These are phyloP conservation scores for Oreochromis mossambicus DNA, from an alignment of 2,797 vertebrate genomes.

Conservation along the genomic window DNA sequence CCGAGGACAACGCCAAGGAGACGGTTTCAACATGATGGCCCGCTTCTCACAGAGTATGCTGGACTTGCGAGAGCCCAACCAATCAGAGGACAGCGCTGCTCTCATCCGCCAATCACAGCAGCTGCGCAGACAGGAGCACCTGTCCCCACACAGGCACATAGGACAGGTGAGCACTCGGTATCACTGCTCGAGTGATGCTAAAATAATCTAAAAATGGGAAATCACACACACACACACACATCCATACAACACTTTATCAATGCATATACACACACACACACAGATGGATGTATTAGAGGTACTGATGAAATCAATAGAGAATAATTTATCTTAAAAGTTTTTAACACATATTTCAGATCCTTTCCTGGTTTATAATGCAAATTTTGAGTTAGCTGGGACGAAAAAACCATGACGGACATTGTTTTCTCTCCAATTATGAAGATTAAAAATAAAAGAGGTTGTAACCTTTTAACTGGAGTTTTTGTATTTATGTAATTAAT, in stretches of 20 bases:
- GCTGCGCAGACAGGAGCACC: slow-evolving; percentile 52
- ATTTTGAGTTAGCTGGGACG: background rate
- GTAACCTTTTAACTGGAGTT: too few species aligned
- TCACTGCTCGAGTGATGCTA: background rate
- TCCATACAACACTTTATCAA: background rate
- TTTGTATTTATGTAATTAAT: background rate
- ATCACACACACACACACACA: background rate
- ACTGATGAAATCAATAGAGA: background rate
- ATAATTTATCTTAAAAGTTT: background rate
- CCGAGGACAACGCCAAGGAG: slow-evolving; percentile 52
- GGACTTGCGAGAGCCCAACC: slow-evolving; percentile 66
- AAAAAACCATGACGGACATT: background rate
- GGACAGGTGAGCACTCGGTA: slow-evolving; percentile 63
- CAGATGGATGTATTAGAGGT: background rate
- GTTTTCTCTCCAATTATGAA: too few species aligned
- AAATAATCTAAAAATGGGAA: background rate
- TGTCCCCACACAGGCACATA: slow-evolving; percentile 55
- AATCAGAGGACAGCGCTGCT: slow-evolving; percentile 42
- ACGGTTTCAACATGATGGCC: slow-evolving; percentile 81
- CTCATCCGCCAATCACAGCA: slow-evolving; percentile 70
- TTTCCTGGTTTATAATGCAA: background rate
- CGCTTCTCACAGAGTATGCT: slow-evolving; percentile 82
- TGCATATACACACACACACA: background rate
- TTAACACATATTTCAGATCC: background rate
- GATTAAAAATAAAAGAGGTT: too few species aligned